These are phyloP conservation scores for Rhagoletis pomonella DNA, from an alignment of 1,140 invertebrate species.

Conservation along the genomic window DNA sequence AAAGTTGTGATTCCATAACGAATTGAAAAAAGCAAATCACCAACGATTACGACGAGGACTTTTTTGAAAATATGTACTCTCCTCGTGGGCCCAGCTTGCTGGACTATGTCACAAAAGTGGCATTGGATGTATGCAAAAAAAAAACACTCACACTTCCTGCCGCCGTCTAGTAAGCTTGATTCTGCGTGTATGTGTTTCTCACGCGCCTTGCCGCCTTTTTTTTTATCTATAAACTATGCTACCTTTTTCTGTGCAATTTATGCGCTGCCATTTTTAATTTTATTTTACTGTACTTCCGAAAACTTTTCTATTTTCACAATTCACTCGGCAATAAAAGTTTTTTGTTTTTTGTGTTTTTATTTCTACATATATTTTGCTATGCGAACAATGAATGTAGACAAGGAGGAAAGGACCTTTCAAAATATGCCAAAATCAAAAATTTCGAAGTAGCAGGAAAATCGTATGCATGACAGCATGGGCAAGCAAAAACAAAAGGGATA, in stretches of 20 bases:
- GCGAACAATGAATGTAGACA: neutral
- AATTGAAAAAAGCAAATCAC: neutral
- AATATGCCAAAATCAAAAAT: conserved; percentile 37
- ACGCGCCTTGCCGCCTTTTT: too few species aligned
- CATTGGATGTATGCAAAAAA: neutral
- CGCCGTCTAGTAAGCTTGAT: too few species aligned
- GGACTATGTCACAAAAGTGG: neutral
- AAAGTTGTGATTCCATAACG: conserved; percentile 38
- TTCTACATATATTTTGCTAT: neutral
- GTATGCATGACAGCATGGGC: conserved; percentile 20
- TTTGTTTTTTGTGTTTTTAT: neutral
- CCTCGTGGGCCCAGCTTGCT: neutral
- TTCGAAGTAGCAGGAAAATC: neutral
- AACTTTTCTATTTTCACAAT: conserved; percentile 4
- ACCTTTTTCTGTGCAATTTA: neutral
- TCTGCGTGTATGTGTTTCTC: too few species aligned
- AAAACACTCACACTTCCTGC: too few species aligned
- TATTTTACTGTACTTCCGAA: conserved; percentile 19
- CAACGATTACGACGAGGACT: neutral
- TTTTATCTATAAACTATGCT: too few species aligned
- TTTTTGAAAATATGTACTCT: neutral
- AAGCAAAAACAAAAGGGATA: neutral
- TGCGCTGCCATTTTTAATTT: conserved; percentile 32
- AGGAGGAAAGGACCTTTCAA: neutral
- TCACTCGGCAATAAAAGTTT: neutral